phyloP scores from a whole-genome alignment of 2,113 vertebrate genomes.

The Falco punctatus region DNA sequence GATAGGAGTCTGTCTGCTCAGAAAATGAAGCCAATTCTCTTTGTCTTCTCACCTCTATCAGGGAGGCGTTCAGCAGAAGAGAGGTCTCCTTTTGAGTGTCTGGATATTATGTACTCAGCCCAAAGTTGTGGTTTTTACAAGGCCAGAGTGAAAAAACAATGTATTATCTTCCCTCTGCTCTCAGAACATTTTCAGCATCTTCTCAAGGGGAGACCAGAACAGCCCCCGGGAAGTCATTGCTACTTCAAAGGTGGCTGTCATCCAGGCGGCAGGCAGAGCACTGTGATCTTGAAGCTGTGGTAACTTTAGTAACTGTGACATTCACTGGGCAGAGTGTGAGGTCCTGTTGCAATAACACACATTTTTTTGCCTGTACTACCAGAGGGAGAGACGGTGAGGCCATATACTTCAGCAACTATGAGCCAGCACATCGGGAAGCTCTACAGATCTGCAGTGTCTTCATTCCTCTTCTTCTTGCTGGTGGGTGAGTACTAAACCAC shows the following conservation, averaged over 20 bases:
- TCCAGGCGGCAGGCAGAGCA: conserved; percentile 24
- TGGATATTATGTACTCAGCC: neutral
- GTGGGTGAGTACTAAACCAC: conserved; percentile 51
- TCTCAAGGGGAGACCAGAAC: neutral
- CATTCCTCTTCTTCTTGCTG: conserved; percentile 32
- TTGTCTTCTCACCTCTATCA: neutral
- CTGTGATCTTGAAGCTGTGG: conserved; percentile 18
- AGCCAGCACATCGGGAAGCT: neutral
- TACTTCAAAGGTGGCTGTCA: conserved; percentile 13
- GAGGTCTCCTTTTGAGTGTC: neutral
- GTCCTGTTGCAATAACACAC: conserved; percentile 24
- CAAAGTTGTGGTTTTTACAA: neutral
- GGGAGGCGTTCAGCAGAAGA: neutral
- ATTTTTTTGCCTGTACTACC: neutral
- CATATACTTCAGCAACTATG: conserved; percentile 26
- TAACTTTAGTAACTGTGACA: conserved; percentile 69
- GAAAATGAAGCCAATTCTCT: neutral
- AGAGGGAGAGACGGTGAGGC: neutral
- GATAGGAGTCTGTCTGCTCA: neutral
- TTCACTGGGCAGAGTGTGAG: conserved; percentile 41
- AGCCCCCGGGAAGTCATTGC: neutral
- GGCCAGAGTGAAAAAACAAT: neutral
- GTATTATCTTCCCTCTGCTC: neutral
- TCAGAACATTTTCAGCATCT: neutral
- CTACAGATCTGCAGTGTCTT: neutral